A percentile compares a stretch with the other conserved stretches of the same genome.
Evolutionary conservation across 2,888 invertebrate species (phyloP).

Genomic region (Neoscelio sp.): DNA sequence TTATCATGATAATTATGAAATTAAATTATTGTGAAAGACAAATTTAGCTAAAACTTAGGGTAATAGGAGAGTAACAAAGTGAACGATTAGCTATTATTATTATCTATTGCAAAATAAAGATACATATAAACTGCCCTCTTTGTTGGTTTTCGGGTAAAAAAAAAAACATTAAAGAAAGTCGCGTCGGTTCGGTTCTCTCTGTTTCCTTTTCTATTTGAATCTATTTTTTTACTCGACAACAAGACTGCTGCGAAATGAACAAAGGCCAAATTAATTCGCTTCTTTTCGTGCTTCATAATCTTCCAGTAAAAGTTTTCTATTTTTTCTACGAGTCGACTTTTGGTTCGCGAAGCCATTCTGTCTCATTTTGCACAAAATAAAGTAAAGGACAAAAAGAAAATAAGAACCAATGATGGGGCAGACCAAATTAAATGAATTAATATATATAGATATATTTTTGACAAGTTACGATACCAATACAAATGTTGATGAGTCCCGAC

Average conservation of each 20-base stretch:
- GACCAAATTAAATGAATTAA: conserved; percentile 76
- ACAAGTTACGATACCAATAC: conserved; percentile 78
- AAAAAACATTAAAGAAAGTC: conserved; percentile 39
- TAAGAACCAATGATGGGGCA: conserved; percentile 80
- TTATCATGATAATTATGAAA: conserved; percentile 77
- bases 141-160: conserved; percentile 75
- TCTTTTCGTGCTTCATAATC: conserved; percentile 18
- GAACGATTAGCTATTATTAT: conserved; percentile 79
- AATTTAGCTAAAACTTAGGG: conserved; percentile 80
- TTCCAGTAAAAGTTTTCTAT: conserved; percentile 28
- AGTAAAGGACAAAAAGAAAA: no score
- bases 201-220: no score
- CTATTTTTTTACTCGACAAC: neutral
- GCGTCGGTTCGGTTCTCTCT: no score
- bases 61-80: conserved; percentile 83
- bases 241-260: conserved; percentile 9
- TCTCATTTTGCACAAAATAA: conserved; percentile 72
- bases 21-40: conserved; percentile 80
- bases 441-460: conserved; percentile 79
- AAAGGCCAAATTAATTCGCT: conserved; percentile 53
- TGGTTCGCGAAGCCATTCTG: conserved; percentile 45
- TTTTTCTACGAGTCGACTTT: neutral
- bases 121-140: conserved; percentile 78
- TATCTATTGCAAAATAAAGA: conserved; percentile 76
- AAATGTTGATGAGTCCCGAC: conserved; percentile 76